phyloP scores from a whole-genome alignment of 2,113 vertebrate genomes.

The Emydocephalus ijimae region DNA sequence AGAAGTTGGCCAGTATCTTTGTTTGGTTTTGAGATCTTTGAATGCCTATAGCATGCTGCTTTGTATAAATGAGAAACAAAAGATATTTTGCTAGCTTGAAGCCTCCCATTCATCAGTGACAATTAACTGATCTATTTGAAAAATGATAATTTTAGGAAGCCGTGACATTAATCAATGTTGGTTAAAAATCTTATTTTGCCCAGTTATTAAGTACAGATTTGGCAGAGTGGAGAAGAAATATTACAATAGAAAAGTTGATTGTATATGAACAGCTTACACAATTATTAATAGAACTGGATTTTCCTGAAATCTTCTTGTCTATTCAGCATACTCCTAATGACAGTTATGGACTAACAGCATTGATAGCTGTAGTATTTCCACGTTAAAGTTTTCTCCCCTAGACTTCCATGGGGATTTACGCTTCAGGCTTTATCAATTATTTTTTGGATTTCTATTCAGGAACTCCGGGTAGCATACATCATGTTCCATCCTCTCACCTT shows the following conservation, averaged over 20 bases:
- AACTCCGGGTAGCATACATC: background rate
- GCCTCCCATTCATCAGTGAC: background rate
- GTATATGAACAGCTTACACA: background rate
- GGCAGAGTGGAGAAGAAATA: background rate
- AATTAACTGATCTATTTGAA: constrained; percentile 1
- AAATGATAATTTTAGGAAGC: background rate
- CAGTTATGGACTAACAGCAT: background rate
- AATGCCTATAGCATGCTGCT: background rate
- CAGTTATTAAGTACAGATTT: background rate
- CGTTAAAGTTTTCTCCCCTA: background rate
- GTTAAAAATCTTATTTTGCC: background rate
- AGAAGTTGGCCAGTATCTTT: background rate
- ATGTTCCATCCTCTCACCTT: background rate
- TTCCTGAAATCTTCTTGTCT: background rate
- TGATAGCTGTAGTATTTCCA: background rate
- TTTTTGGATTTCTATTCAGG: background rate
- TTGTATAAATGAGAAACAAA: background rate
- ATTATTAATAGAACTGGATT: background rate
- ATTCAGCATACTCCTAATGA: background rate
- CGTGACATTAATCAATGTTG: background rate
- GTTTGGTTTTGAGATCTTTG: background rate
- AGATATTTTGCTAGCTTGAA: background rate
- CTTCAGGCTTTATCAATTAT: background rate
- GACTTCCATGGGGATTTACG: background rate
- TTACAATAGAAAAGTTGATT: background rate